These are phyloP conservation scores for Malaclemys terrapin DNA, from an alignment of 2,113 vertebrate genomes.

Conservation along the genomic window DNA sequence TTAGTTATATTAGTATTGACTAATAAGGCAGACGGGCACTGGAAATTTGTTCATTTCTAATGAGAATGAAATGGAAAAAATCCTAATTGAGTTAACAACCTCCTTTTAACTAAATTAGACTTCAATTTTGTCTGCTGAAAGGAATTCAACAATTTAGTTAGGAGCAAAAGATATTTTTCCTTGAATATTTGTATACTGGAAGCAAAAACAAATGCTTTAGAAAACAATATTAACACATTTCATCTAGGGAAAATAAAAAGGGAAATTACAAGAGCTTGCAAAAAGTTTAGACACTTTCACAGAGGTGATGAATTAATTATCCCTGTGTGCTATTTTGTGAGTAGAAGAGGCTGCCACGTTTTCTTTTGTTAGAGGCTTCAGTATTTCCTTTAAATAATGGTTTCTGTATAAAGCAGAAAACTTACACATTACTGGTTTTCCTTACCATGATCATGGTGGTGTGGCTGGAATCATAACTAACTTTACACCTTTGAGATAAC, in stretches of 20 bases:
- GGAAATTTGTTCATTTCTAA: not conserved
- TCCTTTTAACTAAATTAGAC: not conserved
- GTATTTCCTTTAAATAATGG: not conserved
- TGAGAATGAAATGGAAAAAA: not conserved
- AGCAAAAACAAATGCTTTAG: not conserved
- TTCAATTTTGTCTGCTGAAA: too few species aligned
- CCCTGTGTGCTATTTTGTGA: not conserved
- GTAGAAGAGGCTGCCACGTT: not conserved
- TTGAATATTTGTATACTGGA: not conserved
- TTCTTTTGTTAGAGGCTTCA: not conserved
- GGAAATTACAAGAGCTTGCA: not conserved
- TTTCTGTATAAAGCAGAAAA: not conserved
- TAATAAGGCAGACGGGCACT: not conserved
- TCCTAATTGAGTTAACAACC: not conserved
- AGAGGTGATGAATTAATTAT: not conserved
- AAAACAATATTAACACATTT: not conserved
- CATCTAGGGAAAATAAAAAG: not conserved
- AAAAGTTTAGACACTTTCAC: not conserved
- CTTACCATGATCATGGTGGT: not conserved
- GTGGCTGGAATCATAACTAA: not conserved
- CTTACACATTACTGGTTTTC: not conserved
- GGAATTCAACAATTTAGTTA: not conserved
- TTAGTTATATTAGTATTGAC: not conserved
- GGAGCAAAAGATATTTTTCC: not conserved
- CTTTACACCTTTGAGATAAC: not conserved